Evolutionary conservation across 1,140 invertebrate genomes (phyloP).

Genomic region (Listronotus oregonensis): DNA sequence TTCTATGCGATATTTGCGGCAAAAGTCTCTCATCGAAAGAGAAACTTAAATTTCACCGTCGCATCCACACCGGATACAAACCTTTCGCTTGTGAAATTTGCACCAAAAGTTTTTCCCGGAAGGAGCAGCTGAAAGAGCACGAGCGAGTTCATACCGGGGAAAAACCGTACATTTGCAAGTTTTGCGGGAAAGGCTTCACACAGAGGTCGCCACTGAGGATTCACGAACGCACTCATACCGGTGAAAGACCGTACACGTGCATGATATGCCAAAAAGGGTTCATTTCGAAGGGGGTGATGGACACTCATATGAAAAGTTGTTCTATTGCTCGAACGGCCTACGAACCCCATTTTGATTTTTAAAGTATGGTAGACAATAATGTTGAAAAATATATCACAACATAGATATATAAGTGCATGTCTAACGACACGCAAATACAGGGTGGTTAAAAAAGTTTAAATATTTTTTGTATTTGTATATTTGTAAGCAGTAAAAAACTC

Average conservation of each 20-base stretch:
- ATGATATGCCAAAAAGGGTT: constrained; percentile 70
- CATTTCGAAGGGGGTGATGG: constrained; percentile 65
- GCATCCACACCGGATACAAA: constrained; percentile 75
- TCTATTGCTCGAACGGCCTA: constrained; percentile 52
- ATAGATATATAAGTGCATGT: no score
- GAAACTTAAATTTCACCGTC: constrained; percentile 71
- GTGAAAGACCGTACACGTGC: constrained; percentile 77
- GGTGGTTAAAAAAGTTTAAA: no score
- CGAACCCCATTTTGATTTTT: constrained; percentile 22
- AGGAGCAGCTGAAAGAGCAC: constrained; percentile 66
- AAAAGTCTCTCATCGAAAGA: constrained; percentile 76
- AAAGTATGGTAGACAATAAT: neutral
- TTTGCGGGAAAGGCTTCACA: constrained; percentile 78
- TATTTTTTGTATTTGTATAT: no score
- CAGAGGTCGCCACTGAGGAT: constrained; percentile 72
- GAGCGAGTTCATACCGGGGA: constrained; percentile 69
- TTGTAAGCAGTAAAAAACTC: no score
- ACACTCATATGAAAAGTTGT: constrained; percentile 63
- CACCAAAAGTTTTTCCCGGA: constrained; percentile 68
- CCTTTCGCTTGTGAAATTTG: constrained; percentile 73
- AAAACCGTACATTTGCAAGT: constrained; percentile 68
- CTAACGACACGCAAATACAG: no score
- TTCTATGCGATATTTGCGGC: constrained; percentile 73
- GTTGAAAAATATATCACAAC: no score
- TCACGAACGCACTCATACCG: constrained; percentile 65